Conservation (phyloP, 2,888 invertebrate genomes). For the Notodonta ziczac region DNA sequence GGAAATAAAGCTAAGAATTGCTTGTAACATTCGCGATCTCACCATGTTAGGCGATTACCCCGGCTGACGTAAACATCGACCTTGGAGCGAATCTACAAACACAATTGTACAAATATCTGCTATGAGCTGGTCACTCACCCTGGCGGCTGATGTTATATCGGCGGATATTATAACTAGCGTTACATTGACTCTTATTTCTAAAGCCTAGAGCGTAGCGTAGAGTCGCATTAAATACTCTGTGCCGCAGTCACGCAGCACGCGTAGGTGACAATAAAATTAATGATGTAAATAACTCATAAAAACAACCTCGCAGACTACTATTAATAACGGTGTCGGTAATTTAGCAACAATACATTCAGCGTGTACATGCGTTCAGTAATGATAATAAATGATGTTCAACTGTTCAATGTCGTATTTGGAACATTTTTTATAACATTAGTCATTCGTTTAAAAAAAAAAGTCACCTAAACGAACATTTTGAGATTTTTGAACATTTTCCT, state of each 20-base stretch:
- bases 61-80: conserved; percentile 74
- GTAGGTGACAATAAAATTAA: conserved; percentile 46
- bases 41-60: conserved; percentile 54
- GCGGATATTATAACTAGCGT: conserved; percentile 24
- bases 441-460: neutral
- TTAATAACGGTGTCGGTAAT: conserved; percentile 42
- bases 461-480: neutral
- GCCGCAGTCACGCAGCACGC: conserved; percentile 11
- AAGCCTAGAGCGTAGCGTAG: conserved; percentile 17
- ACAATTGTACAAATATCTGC: conserved; percentile 76
- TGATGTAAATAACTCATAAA: conserved; percentile 41
- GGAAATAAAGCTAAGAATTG: conserved; percentile 52
- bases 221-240: neutral
- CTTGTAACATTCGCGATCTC: conserved; percentile 36
- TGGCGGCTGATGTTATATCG: conserved; percentile 33
- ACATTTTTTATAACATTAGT: conserved; percentile 4
- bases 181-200: conserved; percentile 39
- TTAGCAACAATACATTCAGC: conserved; percentile 37
- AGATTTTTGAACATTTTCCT: neutral
- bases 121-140: conserved; percentile 72
- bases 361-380: conserved; percentile 10
- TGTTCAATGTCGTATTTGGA: conserved; percentile 8
- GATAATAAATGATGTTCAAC: conserved; percentile 15
- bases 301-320: conserved; percentile 30
- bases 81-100: conserved; percentile 76